Conservation (phyloP, 2,888 invertebrate genomes). For the Platycnemis pennipes region DNA sequence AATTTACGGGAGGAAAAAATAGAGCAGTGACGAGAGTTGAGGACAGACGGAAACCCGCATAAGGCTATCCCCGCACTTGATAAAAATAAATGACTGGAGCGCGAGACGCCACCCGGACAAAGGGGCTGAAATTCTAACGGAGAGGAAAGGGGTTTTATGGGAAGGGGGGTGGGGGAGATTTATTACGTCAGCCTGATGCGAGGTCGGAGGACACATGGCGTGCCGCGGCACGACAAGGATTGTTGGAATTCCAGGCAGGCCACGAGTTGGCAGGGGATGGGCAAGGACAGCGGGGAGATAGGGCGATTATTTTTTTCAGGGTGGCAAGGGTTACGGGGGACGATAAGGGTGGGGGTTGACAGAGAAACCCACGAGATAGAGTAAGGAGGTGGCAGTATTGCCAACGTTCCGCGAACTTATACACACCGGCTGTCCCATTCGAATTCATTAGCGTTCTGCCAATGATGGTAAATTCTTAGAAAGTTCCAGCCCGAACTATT, state of each 20-base stretch:
- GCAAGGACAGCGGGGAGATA: neutral
- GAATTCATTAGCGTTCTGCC: too few relatives aligned
- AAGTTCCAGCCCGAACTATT: too few relatives aligned
- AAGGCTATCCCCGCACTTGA: neutral
- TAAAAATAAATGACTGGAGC: slow-evolving; percentile 37
- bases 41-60: neutral
- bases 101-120: neutral
- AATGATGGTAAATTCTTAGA: too few relatives aligned
- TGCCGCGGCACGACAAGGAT: slow-evolving; percentile 7
- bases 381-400: neutral
- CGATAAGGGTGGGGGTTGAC: neutral
- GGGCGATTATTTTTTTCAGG: neutral
- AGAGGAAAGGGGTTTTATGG: neutral
- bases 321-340: neutral
- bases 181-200: neutral
- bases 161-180: neutral
- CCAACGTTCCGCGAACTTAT: too few relatives aligned
- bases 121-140: neutral
- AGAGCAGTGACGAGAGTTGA: too few relatives aligned
- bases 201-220: neutral
- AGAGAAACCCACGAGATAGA: neutral
- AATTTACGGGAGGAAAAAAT: neutral
- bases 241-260: neutral
- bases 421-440: too few relatives aligned
- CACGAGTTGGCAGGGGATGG: neutral